Evolutionary conservation across 2,888 invertebrate species (phyloP), one percentile per base, ranked within the genome.

Genomic region (Hyppa rectilinea): DNA sequence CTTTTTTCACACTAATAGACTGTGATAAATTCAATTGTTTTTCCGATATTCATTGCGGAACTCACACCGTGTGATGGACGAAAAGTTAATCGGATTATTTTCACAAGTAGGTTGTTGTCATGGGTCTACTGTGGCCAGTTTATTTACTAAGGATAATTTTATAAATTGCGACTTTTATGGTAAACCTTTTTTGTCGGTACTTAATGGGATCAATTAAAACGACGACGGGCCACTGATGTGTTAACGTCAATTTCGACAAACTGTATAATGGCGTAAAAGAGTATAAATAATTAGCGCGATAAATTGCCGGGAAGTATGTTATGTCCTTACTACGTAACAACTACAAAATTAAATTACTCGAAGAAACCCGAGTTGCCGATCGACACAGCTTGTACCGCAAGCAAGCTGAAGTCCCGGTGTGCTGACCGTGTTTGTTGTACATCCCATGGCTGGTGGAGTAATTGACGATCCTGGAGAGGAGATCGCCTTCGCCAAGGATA

Each of bases 131-230:
- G n/a, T 26, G n/a, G 17, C 17, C 31, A 31, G n/a, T 38, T 43
- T n/a, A 0, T n/a, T n/a, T 14, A 36, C 26, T 17, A 17, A 14
- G 43, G 17, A 45, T 55, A 55, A 56, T 50, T 36, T 23, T n/a
- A 29, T 23, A 47, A 47, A 55, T 45, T 43, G 14, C 20, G 34
- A 53, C 53, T 49, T 67, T 45, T 20, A 65, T 23, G 40, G 23
- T 20, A 55, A 45, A 47, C 40, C 47, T 23, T 56, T n/a, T 62
- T 49, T 49, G 12, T 12, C 6, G 20, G 26, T 31, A 14, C 17
- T 6, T 50, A 75, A 66, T 56, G 4, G 36, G 20, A 50, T 66
- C 43, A 72, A 75, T 66, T 72, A 50, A 31, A 43, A 23, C 2
- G 2, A 14, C n/a, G 23, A 7, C 23, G 29, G 29, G 6, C 2